phyloP scores from a whole-genome alignment of 2,113 vertebrate genomes.

The Hypanus sabinus region DNA sequence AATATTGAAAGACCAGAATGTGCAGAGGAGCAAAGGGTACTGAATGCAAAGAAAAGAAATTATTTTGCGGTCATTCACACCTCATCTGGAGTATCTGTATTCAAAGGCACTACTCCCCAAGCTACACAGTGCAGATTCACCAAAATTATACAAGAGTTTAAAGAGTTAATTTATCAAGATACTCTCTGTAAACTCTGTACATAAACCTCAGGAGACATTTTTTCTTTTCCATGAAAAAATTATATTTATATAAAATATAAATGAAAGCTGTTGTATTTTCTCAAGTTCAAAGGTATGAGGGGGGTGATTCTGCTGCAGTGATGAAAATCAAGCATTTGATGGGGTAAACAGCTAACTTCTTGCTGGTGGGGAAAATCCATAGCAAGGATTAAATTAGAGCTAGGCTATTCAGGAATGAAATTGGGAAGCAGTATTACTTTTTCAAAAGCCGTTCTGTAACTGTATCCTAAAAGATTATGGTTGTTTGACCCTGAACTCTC shows the following conservation, averaged over 20 bases:
- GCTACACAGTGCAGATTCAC: background rate
- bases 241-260: background rate
- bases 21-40: background rate
- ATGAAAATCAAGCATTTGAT: background rate
- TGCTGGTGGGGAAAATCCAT: background rate
- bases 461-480: background rate
- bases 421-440: background rate
- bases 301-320: background rate
- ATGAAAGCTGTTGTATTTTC: background rate
- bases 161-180: background rate
- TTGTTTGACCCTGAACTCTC: background rate
- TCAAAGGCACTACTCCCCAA: background rate
- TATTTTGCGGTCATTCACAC: background rate
- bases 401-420: background rate
- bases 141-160: background rate
- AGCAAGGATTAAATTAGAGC: background rate
- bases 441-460: background rate
- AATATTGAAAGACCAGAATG: background rate
- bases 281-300: background rate
- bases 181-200: background rate
- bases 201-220: no score
- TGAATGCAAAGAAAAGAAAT: background rate
- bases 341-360: background rate
- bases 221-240: background rate
- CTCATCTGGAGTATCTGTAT: background rate